Base-by-base conservation (phyloP, 64 coral and sea anemone genomes). In the Pachyseris speciosa region DNA sequence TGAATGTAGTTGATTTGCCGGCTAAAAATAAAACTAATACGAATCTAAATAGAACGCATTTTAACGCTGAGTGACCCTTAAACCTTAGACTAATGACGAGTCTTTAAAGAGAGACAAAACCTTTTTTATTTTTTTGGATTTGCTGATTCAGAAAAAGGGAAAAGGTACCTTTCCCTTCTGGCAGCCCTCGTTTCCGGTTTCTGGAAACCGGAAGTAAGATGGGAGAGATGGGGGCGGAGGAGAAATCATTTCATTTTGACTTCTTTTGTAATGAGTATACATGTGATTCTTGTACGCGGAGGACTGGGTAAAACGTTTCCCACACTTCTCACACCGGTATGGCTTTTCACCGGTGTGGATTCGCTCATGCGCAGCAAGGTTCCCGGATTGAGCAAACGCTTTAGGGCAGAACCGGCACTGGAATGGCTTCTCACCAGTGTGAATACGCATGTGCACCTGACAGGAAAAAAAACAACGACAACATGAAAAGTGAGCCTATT, bases 401-500 rank as follows among this genome's bases (percentile, higher is more conserved):
- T 83, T 83, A 5, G 53, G 34, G 40, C 79, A 83, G 25, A 39
- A 59, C 11, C 31, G 34, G 27, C 79, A 83, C 55, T 64, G 17
- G 37, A 40, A 61, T 39, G 79, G 53, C 15, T 83, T 80, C 28
- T 80, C 55, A 32, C 77, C 77, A 58, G 24, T 58, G 34, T 80
- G 77, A 80, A 58, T 34, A 8, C 37, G 70, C 70, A 74, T 74
- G 39, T 74, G 70, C 9, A 74, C 70, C 70, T 74, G 70, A 27
- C 42, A 74, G 45, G 3, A 43, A 47, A 44, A 34, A 66, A 66
- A 6, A 12, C 11, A 28, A 1, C 24, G 27, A 9, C 5, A 29
- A 34, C 25, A 66, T 27, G n/a, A n/a, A n/a, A n/a, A n/a, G n/a
- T n/a, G n/a, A n/a, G n/a, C n/a, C n/a, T n/a, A n/a, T n/a, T n/a